phyloP scores from a whole-genome alignment of 2,888 invertebrate genomes.

The Hanleya hanleyi region DNA sequence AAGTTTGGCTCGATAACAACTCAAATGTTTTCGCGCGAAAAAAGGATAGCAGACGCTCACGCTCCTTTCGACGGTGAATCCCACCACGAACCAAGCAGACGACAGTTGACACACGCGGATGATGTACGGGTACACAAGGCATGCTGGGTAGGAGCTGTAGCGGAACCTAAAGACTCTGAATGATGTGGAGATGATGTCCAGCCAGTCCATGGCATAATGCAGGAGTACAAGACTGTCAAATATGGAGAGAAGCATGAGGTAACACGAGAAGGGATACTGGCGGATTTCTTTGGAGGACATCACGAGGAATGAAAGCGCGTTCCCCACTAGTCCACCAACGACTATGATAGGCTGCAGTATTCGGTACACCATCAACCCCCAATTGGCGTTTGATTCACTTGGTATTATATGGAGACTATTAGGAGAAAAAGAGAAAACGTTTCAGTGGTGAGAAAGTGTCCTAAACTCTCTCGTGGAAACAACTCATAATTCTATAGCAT shows the following conservation, averaged over 20 bases:
- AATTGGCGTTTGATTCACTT: too few relatives aligned
- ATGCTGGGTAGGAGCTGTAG: neutral
- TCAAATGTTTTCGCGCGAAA: neutral
- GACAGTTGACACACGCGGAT: neutral
- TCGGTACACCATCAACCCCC: neutral
- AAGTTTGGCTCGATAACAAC: too few relatives aligned
- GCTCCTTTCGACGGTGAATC: neutral
- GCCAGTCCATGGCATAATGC: neutral
- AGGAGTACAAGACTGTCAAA: neutral
- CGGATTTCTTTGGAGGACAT: neutral
- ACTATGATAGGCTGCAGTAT: neutral
- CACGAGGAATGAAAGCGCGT: neutral
- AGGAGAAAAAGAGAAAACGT: too few relatives aligned
- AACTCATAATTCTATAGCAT: too few relatives aligned
- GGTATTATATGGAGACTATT: too few relatives aligned
- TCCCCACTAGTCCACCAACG: neutral
- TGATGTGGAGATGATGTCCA: neutral
- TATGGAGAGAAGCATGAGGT: neutral
- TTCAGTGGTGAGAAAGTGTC: too few relatives aligned
- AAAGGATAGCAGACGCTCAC: neutral
- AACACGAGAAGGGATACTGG: neutral
- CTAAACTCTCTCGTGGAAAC: too few relatives aligned
- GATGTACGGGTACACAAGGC: neutral
- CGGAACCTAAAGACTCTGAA: neutral
- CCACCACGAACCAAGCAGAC: neutral